Evolutionary conservation across 2,113 vertebrate genomes (phyloP), one percentile per base, ranked within the genome.

Genomic region (Chloebia gouldiae): DNA sequence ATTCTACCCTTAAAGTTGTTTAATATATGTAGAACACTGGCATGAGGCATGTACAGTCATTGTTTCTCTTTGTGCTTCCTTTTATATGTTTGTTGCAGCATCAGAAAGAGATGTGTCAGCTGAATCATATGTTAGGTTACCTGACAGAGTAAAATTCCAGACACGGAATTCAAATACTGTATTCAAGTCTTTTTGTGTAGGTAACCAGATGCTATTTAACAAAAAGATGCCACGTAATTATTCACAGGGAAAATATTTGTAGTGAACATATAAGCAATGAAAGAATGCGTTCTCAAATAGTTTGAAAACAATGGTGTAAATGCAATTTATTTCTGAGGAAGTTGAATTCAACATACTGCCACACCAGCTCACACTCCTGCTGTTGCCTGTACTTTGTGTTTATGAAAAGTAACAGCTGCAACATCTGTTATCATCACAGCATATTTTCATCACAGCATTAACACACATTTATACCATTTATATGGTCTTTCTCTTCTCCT

Each of bases 201-300:
- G 69, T 93, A 92, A 33, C 37, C 60, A 94, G 88, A 65, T 86
- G 64, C 81, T 93, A 68, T 81, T 96, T 90, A 92, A 86, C 60
- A 88, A 73, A 94, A 94, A 77, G 33, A 57, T 77, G 45, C 53
- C 6, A 3, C 23, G 3, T 56, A 80, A 66, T 85, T 88, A 88
- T 93, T 88, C 68, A 77, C 50, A 77, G 47, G n/a, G 47, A 88
- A 97, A 96, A 87, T 94, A 92, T 95, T 96, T 88, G 69, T 76
- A n/a, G 82, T 54, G 61, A 93, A 54, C 40, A 78, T 47, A 75
- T 71, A 78, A 94, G 65, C 77, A 84, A 13, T 40, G 68, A 68
- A 84, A 78, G 51, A 33, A 78, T 56, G 53, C 9, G 2, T 86
- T 93, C 91, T 92, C 4, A 0, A 92, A 86, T 57, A 56, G 53